Base-by-base conservation (phyloP, 1,140 invertebrate genomes). In the Pomacea maculata region DNA sequence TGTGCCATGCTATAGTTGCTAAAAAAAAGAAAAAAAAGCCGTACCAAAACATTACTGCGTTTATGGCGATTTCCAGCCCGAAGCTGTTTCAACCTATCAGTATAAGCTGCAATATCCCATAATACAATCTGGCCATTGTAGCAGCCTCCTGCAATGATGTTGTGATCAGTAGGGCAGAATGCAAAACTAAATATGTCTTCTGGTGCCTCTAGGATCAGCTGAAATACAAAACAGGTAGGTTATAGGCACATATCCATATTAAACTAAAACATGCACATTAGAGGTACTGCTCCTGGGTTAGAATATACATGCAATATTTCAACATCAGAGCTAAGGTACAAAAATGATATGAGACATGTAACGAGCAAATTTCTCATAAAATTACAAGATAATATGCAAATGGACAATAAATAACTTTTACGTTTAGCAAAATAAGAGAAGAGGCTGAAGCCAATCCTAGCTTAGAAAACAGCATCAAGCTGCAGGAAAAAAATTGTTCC, bases 51-150 rank as follows among this genome's bases (percentile, higher is more conserved):
- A 80, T 86, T 87, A 3, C 82, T 84, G 54, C 88, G 87, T 79
- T 91, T 91, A 72, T 88, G 88, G 64, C 86, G 85, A 72, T 87
- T 88, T 45, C 85, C 84, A 14, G 87, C 88, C 63, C 89, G 80
- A 19, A 87, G 88, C 57, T 88, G 85, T 83, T 90, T 90, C 0
- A 92, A 87, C 78, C 89, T 79, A 57, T 92, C 90, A 75, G 85
- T 87, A 80, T 92, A 87, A 45, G 87, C 83, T 15, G 88, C 86
- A 10, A 93, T 89, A 84, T 93, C 92, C 93, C 93, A 93, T 55
- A 93, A 78, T 61, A 92, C 89, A 21, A 93, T 86, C 84, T 92
- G 92, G 15, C 92, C 93, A 88, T 92, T 93, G 52, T 91, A 88
- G 86, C 92, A 93, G n/a, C 93, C 93, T 61, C 92, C 92, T 78